Percentiles rank a stretch among this genome's conserved stretches.
Conservation (phyloP, 2,797 vertebrate genomes). For the Malurus splendens region DNA sequence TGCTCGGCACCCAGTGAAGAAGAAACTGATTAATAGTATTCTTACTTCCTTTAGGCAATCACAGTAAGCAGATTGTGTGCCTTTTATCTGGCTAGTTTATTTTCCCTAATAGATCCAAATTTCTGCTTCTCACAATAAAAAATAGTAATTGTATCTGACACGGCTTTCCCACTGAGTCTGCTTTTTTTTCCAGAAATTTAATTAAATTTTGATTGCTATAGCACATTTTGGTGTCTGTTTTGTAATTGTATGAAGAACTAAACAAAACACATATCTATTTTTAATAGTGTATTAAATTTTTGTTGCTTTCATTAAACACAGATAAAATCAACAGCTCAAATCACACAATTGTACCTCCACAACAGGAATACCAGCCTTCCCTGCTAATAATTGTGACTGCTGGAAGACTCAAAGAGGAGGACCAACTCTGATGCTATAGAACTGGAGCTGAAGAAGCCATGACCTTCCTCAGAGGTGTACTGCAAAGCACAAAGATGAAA, state of each 20-base stretch:
- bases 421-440: background rate
- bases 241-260: background rate
- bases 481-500: background rate
- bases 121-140: background rate
- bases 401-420: background rate
- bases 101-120: background rate
- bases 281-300: background rate
- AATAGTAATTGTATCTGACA: background rate
- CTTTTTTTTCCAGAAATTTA: background rate
- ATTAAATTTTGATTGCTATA: slow-evolving; percentile 22
- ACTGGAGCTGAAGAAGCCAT: background rate
- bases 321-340: background rate
- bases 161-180: background rate
- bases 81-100: background rate
- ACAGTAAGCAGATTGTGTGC: background rate
- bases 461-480: background rate
- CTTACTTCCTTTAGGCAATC: background rate
- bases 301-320: background rate
- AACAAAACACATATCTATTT: slow-evolving; percentile 13
- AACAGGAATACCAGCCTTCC: background rate
- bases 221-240: slow-evolving; percentile 6
- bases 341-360: background rate
- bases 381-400: background rate
- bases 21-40: background rate
- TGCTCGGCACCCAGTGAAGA: background rate